Evolutionary conservation across 2,113 vertebrate genomes (phyloP).

Genomic region (Echinops telfairi): DNA sequence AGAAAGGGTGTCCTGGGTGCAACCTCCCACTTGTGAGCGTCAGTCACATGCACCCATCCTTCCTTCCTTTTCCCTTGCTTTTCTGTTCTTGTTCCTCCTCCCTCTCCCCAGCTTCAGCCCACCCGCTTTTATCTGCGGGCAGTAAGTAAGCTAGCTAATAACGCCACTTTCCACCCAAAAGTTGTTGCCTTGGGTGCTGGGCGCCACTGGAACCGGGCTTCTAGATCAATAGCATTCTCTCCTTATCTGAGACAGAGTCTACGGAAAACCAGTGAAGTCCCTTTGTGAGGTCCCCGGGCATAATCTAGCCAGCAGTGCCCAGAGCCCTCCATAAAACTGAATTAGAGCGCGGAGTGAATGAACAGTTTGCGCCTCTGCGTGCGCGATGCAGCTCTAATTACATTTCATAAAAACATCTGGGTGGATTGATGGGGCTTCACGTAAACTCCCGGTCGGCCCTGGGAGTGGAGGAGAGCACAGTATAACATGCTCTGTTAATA

Average conservation of each 20-base stretch:
- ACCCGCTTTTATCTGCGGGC: too few species aligned
- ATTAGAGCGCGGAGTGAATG: slow-evolving; percentile 5
- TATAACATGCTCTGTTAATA: slow-evolving; percentile 53
- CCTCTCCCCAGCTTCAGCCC: background rate
- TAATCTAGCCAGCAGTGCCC: slow-evolving; percentile 1
- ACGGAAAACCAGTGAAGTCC: background rate
- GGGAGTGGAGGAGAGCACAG: background rate
- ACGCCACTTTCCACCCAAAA: background rate
- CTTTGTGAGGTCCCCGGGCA: background rate
- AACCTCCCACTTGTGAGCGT: background rate
- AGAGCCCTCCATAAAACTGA: slow-evolving; percentile 57
- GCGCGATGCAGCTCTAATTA: slow-evolving; percentile 67
- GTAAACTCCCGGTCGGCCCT: slow-evolving; percentile 55
- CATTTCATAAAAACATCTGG: slow-evolving; percentile 65
- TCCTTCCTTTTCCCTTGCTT: background rate
- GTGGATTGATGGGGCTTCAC: slow-evolving; percentile 70
- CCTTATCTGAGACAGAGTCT: background rate
- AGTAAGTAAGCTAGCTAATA: background rate
- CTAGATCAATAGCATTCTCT: background rate
- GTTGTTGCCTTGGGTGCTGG: too few species aligned
- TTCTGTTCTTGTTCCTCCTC: background rate
- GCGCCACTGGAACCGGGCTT: background rate
- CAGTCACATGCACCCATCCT: rapidly evolving
- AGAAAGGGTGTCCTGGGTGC: background rate
- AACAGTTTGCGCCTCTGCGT: slow-evolving; percentile 12